Percentiles rank a stretch among this genome's conserved stretches.
Evolutionary conservation across 2,113 vertebrate species (phyloP).

Genomic region (Melanerpes aurifrons): DNA sequence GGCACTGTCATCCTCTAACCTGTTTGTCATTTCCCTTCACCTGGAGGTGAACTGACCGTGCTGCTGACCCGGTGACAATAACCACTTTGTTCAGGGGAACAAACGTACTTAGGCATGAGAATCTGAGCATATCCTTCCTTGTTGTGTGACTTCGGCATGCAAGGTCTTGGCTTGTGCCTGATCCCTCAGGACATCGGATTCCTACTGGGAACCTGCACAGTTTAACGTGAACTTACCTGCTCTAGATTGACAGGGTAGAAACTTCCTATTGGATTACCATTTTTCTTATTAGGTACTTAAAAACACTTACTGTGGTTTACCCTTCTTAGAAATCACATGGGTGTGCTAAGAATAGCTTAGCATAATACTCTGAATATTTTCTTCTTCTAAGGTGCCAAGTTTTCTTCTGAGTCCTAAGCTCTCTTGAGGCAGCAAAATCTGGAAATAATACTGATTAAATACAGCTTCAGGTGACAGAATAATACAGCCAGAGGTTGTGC

Average conservation of each 20-base stretch:
- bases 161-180: background rate
- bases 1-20: background rate
- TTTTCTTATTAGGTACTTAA: background rate
- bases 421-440: background rate
- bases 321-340: background rate
- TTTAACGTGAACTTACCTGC: background rate
- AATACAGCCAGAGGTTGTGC: background rate
- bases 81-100: background rate
- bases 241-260: background rate
- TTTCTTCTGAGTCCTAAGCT: background rate
- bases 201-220: background rate
- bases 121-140: rapidly evolving
- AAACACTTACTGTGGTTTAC: background rate
- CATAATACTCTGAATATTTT: background rate
- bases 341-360: background rate
- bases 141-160: background rate
- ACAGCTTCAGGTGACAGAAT: background rate
- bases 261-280: background rate
- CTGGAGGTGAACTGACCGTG: background rate
- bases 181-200: background rate
- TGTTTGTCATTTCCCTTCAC: background rate
- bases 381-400: background rate
- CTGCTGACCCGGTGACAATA: background rate
- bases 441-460: background rate
- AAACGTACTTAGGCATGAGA: background rate